phyloP scores from a whole-genome alignment of 1,140 invertebrate species.

The Metopolophium dirhodum region DNA sequence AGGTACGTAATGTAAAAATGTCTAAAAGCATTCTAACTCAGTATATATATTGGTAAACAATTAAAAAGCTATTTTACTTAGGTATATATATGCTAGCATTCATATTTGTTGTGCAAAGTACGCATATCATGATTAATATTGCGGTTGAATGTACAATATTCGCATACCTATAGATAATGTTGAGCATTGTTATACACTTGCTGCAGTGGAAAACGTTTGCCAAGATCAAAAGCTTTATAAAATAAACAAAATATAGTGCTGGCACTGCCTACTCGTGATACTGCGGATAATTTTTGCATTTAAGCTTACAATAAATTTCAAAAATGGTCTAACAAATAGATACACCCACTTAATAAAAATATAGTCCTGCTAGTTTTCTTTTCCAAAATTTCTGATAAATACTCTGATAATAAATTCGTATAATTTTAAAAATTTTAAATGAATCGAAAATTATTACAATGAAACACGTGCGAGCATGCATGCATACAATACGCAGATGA shows the following conservation, averaged over 20 bases:
- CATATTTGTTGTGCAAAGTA: not conserved
- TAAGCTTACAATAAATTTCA: not conserved
- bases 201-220: not conserved
- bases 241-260: not conserved
- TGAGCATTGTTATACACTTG: not conserved
- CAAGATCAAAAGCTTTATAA: constrained; percentile 3
- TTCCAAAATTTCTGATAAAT: not conserved
- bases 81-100: not conserved
- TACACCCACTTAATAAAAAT: not conserved
- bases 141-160: not conserved
- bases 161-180: not conserved
- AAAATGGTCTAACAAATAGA: not conserved
- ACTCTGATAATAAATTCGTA: not conserved
- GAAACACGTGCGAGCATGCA: not conserved
- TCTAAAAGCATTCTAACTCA: not conserved
- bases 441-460: not conserved
- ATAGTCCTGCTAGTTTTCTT: not conserved
- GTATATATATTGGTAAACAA: not conserved
- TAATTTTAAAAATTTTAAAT: not conserved
- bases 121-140: not conserved
- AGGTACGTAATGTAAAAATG: not conserved
- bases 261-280: not conserved
- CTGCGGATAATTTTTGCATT: not conserved
- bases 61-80: not conserved
- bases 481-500: not conserved